Evolutionary conservation across 2,888 invertebrate genomes (phyloP).

Genomic region (Cataglyphis rosenhaueri): DNA sequence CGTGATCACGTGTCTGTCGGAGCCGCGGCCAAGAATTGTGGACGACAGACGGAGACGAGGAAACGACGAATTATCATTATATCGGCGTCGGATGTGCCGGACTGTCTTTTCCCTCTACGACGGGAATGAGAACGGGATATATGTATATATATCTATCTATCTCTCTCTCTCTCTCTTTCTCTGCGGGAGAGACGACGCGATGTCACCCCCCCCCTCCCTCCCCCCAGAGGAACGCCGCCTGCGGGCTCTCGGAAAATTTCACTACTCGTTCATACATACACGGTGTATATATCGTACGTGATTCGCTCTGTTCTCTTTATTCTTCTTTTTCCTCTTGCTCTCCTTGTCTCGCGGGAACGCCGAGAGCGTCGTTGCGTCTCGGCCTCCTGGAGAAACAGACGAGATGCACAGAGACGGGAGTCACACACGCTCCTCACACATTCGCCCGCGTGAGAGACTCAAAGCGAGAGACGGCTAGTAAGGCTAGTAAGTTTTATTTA

Average conservation of each 20-base stretch:
- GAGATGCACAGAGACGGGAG: background rate
- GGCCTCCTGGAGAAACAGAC: background rate
- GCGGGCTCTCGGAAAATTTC: conserved; percentile 77
- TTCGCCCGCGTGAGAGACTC: background rate
- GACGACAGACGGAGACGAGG: conserved; percentile 49
- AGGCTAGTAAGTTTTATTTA: background rate
- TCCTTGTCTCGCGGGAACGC: conserved; percentile 1
- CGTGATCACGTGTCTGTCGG: conserved; percentile 81
- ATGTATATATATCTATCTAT: background rate
- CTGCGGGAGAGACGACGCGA: conserved; percentile 73
- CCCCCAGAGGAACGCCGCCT: conserved; percentile 81
- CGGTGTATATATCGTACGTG: background rate
- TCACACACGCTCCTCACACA: background rate
- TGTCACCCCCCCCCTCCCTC: conserved; percentile 77
- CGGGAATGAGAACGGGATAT: conserved; percentile 72
- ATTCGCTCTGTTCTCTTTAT: background rate
- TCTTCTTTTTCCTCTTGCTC: background rate
- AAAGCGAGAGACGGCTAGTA: background rate
- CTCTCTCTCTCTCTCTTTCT: conserved; percentile 28
- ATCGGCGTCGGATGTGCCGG: conserved; percentile 26
- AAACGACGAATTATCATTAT: conserved; percentile 71
- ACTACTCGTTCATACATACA: conserved; percentile 68
- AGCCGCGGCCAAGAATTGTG: conserved; percentile 59
- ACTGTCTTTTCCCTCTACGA: background rate
- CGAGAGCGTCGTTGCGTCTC: conserved; percentile 8